phyloP scores from a whole-genome alignment of 1,140 invertebrate genomes.

The Pomacea maculata region DNA sequence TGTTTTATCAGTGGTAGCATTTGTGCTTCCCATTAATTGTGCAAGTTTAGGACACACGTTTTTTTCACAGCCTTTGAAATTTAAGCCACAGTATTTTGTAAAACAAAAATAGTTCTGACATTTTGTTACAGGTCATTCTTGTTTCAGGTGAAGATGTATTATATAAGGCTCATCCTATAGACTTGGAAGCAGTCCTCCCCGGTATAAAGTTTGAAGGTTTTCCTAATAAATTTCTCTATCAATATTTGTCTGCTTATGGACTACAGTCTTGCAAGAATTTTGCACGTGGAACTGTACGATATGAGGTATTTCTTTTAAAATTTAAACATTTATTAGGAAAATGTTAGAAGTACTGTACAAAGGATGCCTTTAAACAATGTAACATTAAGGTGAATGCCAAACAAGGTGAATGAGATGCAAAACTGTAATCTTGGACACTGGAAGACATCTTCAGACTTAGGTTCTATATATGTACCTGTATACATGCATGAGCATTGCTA shows the following conservation, averaged over 20 bases:
- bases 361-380: too few relatives aligned
- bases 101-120: neutral
- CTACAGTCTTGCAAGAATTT: constrained; percentile 79
- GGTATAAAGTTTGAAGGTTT: constrained; percentile 95
- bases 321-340: neutral
- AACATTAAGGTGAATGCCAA: too few relatives aligned
- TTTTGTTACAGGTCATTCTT: constrained; percentile 77
- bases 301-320: constrained; percentile 68
- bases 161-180: constrained; percentile 76
- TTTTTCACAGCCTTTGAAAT: neutral
- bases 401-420: too few relatives aligned
- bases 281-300: constrained; percentile 88
- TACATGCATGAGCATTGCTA: neutral
- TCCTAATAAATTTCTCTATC: constrained; percentile 92
- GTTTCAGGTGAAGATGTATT: constrained; percentile 86
- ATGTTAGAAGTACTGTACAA: neutral
- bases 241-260: constrained; percentile 88
- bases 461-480: neutral
- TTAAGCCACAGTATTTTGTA: too few relatives aligned
- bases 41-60: neutral
- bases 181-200: constrained; percentile 86
- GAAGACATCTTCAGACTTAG: neutral
- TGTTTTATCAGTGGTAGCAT: neutral
- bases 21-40: neutral
- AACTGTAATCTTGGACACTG: neutral